Base-by-base conservation (phyloP, 2,888 invertebrate genomes). In the Papilio gigon region DNA sequence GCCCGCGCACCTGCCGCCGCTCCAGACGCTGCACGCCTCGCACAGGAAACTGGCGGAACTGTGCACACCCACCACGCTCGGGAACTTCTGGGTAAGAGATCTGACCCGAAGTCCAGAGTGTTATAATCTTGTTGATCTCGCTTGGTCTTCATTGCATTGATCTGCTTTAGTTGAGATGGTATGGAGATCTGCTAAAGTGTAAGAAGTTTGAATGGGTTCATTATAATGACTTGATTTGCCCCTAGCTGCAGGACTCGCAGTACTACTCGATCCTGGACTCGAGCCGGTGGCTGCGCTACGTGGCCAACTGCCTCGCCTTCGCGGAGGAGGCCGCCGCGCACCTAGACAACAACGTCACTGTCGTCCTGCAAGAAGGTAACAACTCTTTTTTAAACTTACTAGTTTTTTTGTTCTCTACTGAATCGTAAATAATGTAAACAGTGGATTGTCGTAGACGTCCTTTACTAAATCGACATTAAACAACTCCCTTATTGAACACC, bases 231-330 rank as follows among this genome's bases (percentile, higher is more conserved):
- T n/a, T n/a, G n/a, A n/a, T 22, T 40, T 40, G 1, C 22, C 2
- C 67, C 88, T 90, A 94, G 94, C 78, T 94, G 67, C 97, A 97
- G 84, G 98, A 98, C 85, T 95, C 95, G 59, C 95, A 95, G 84
- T 97, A 96, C 88, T 95, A 95, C 81, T 94, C 95, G 4, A 86
- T 94, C 56, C 84, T 97, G 74, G 97, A 97, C 76, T 95, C 95
- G 77, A 96, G 96, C 59, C 95, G 96, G 77, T 99, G 99, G 99
- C 91, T 98, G 70, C 93, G 94, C 27, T 93, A 95, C 84, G 96
- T 98, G 42, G 95, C 96, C 5, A 92, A 93, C 73, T 97, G 97
- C 85, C 89, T 98, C 71, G 89, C 93, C 64, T 95, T 95, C 83
- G 95, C 97, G 0, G 92, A 93, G 68, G 95, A 95, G 76, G 96